phyloP scores from a whole-genome alignment of 2,797 vertebrate species.

The Furcifer pardalis region DNA sequence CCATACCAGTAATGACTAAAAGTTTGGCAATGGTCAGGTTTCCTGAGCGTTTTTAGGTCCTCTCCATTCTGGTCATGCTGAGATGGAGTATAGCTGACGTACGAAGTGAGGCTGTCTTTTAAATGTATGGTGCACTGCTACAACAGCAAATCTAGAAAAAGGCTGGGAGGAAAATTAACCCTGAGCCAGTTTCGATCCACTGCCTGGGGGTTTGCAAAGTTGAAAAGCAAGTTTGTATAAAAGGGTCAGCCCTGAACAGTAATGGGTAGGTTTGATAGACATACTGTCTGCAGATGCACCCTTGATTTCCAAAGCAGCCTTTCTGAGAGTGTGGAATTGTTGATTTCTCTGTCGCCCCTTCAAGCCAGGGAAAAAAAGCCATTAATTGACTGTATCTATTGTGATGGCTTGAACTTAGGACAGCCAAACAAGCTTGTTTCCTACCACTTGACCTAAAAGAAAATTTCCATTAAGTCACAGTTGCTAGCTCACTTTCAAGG shows the following conservation, averaged over 20 bases:
- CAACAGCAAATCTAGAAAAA: not conserved
- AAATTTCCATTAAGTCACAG: constrained; percentile 43
- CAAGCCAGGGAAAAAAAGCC: not conserved
- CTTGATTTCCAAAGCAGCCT: not conserved
- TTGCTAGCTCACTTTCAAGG: not conserved
- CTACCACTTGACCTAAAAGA: constrained; percentile 56
- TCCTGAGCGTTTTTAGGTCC: not conserved
- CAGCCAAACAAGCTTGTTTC: constrained; percentile 5
- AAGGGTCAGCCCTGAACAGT: not conserved
- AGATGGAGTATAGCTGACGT: not conserved
- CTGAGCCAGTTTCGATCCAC: not conserved
- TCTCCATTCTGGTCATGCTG: not conserved
- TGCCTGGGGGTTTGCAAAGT: not conserved
- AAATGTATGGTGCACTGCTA: too few relatives aligned
- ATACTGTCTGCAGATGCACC: not conserved
- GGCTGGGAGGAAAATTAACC: not conserved
- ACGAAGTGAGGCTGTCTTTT: too few relatives aligned
- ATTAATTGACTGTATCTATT: constrained; percentile 42
- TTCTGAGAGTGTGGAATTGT: constrained; percentile 2
- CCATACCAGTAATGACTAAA: too few relatives aligned
- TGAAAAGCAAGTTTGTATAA: not conserved
- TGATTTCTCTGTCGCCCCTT: not conserved
- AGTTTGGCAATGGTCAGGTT: too few relatives aligned
- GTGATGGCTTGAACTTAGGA: constrained; percentile 30
- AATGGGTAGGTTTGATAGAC: constrained; percentile 23